Percentiles rank a stretch among this genome's conserved stretches.
These are phyloP conservation scores for Brassicogethes aeneus DNA, from an alignment of 2,888 invertebrate species.

Conservation along the genomic window DNA sequence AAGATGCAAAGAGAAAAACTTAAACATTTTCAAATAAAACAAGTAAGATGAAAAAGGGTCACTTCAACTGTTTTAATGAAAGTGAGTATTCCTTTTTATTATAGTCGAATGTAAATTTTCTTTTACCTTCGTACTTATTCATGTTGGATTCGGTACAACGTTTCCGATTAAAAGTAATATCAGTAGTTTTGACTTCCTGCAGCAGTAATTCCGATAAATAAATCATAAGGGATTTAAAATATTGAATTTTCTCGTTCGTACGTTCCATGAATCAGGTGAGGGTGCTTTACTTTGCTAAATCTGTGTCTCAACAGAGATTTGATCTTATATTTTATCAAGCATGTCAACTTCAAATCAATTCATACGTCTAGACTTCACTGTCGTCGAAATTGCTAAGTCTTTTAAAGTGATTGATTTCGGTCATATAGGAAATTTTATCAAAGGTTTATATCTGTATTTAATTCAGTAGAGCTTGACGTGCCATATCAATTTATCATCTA, in stretches of 20 bases:
- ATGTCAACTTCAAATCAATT: slow-evolving; percentile 11
- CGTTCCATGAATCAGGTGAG: background rate
- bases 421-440: slow-evolving; percentile 5
- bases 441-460: background rate
- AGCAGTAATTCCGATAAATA: background rate
- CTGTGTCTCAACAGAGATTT: slow-evolving; percentile 11
- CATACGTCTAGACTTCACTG: slow-evolving; percentile 10
- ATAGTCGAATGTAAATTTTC: background rate
- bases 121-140: slow-evolving; percentile 1
- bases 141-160: background rate
- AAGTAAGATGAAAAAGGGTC: background rate
- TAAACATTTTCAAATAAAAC: too few species aligned
- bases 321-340: slow-evolving; percentile 13
- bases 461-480: too few species aligned
- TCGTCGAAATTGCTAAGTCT: slow-evolving; percentile 1
- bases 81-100: background rate
- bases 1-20: too few species aligned
- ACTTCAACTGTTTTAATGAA: background rate
- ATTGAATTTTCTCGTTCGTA: slow-evolving; percentile 4
- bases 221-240: slow-evolving; percentile 4
- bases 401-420: slow-evolving; percentile 5
- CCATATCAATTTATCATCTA: too few species aligned
- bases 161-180: slow-evolving; percentile 6
- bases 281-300: slow-evolving; percentile 1
- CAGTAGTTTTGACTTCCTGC: background rate